Base-by-base conservation (phyloP, 1,140 invertebrate species). In the Apolygus lucorum region DNA sequence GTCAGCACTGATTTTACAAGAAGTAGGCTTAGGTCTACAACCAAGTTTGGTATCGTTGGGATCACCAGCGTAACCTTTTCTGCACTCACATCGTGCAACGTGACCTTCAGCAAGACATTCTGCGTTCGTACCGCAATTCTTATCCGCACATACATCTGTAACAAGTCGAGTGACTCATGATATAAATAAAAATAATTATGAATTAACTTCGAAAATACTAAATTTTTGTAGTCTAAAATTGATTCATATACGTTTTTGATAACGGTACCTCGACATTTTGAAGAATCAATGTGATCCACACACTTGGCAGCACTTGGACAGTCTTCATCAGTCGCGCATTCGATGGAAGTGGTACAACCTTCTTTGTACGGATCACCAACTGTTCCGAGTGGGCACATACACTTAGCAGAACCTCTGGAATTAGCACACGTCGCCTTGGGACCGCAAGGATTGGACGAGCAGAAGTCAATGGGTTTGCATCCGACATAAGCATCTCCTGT, bases 351-450 rank as follows among this genome's bases (percentile, higher is more conserved):
- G 71, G 84, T 83, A 75, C 92, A 95, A 24, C 91, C 91, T 74
- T 87, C 86, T 62, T 85, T 84, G 73, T 91, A 91, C 14, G 92
- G 86, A 81, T 94, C 89, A 21, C 92, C 92, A 63, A 95, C 87
- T 17, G 86, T 88, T 59, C 88, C 88, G 2, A 82, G 75, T 29
- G 90, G 86, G 78, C 93, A 95, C 42, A 82, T 78, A 76, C 92
- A 95, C 76, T 88, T 90, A 76, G 87, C 94, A 8, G 88, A 87
- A 63, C 91, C 93, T 72, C 87, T 81, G 1, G 86, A 85, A 76
- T 94, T 96, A 72, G 87, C 85, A 78, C 95, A 98, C 67, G 85
- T 80, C 0, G 92, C 91, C 52, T 87, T 87, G 34, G 87, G 84
- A n/a, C 88, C 91, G 78, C 93, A 95, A 8, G 91, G 91, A 68